Conservation (phyloP, 1,140 invertebrate genomes). For the Euglossa dilemma region DNA sequence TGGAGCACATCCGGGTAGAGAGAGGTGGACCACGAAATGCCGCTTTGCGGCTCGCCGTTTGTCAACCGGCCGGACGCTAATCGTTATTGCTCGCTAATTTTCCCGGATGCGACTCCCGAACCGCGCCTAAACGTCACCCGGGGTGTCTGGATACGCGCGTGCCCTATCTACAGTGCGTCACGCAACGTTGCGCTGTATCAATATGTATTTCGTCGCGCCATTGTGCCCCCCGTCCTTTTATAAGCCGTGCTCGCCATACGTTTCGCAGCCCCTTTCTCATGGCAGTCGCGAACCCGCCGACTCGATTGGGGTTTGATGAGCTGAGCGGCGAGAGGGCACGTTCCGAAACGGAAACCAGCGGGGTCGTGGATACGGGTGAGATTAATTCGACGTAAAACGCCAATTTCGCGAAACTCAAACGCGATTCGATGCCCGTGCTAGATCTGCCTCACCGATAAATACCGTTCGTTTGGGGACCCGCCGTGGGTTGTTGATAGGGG, state of each 20-base stretch:
- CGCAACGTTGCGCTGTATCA: constrained; percentile 32
- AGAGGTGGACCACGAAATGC: constrained; percentile 28
- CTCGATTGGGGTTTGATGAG: constrained; percentile 11
- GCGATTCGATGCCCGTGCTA: neutral
- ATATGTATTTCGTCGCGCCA: neutral
- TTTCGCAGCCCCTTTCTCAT: neutral
- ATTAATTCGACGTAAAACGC: neutral
- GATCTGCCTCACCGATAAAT: neutral
- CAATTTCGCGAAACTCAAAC: constrained; percentile 13
- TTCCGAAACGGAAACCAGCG: neutral
- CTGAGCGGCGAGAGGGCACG: neutral
- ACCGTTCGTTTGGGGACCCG: neutral
- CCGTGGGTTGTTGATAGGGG: neutral
- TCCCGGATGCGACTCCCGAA: constrained; percentile 2
- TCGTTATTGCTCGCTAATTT: constrained; percentile 71
- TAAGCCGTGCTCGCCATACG: neutral
- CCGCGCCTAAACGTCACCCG: neutral
- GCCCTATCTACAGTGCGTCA: constrained; percentile 25
- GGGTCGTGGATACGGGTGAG: neutral
- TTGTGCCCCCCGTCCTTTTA: constrained; percentile 2
- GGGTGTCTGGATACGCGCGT: constrained; percentile 6
- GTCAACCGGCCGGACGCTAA: constrained; percentile 58
- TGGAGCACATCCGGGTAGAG: constrained; percentile 34
- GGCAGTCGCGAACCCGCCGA: neutral
- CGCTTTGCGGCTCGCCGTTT: constrained; percentile 59